Base-by-base conservation (phyloP, 2,888 invertebrate genomes). In the Rhagophthalmus giganteus region DNA sequence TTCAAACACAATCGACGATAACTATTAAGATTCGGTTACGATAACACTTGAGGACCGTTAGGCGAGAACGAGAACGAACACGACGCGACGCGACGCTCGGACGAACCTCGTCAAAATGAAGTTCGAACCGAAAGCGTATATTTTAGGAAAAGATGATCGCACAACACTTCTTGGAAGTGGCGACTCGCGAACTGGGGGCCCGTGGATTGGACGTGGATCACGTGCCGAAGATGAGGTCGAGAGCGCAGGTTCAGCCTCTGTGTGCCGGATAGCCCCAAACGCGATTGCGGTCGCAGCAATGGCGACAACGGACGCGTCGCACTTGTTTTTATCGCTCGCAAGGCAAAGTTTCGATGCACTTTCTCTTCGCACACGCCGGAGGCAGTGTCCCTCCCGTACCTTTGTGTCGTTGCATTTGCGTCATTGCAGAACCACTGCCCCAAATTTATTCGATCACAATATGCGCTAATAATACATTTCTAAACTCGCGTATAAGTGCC, bases 111-210 rank as follows among this genome's bases (percentile, higher is more conserved):
- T n/a, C 39, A 40, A 46, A 51, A 58, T 53, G 56, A 60, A 62
- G 57, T 58, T 52, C 59, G 57, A 61, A 16, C 11, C 10, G 45
- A 42, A 35, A 34, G 58, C 62, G 57, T 72, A 71, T n/a, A n/a
- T 70, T 72, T 71, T 70, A 65, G 68, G 70, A 69, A 66, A 61
- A 63, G 66, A 69, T 70, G 70, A 70, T 65, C 68, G 62, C 66
- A 68, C 63, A 58, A 55, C 59, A 50, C 60, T 70, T 70, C 72
- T 62, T 60, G 63, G 71, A 71, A 72, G 57, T 50, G 58, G 58
- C 59, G 38, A 44, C 25, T 45, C 16, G 39, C 16, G 25, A 40
- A 52, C 51, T 52, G 30, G 20, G 31, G 31, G 49, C 42, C 25
- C 42, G 31, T 38, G 42, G 42, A 49, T 32, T 48, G 48, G 39